These are phyloP conservation scores for Napeogenes inachia DNA, from an alignment of 2,888 invertebrate species.

Conservation along the genomic window DNA sequence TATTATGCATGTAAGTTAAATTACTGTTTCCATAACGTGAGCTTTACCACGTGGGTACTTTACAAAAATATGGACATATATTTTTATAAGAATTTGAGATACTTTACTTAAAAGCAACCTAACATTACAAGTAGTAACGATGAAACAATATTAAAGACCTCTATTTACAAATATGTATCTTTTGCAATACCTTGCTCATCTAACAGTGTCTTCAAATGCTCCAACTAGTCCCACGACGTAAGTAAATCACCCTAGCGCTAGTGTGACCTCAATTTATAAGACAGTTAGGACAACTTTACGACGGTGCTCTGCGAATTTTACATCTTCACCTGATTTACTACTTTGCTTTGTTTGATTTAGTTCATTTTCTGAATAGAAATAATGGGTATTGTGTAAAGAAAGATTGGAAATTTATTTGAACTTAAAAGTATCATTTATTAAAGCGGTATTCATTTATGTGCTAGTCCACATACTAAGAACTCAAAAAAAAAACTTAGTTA, in stretches of 20 bases:
- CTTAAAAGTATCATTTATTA: background rate
- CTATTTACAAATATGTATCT: background rate
- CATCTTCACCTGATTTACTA: slow-evolving; percentile 19
- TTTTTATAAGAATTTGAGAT: too few species aligned
- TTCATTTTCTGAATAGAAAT: background rate
- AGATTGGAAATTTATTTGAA: background rate
- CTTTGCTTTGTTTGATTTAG: slow-evolving; percentile 15
- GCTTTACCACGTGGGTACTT: background rate
- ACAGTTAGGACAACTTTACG: slow-evolving; percentile 35
- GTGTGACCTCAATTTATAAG: slow-evolving; percentile 34
- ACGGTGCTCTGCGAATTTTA: slow-evolving; percentile 20
- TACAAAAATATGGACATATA: background rate
- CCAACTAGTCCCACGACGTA: slow-evolving; percentile 8
- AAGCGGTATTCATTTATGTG: too few species aligned
- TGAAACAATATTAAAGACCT: slow-evolving; percentile 1
- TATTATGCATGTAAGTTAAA: background rate
- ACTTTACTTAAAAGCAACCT: too few species aligned
- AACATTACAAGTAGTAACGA: background rate
- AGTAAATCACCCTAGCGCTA: slow-evolving; percentile 22
- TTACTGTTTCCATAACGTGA: background rate
- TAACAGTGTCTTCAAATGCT: slow-evolving; percentile 9
- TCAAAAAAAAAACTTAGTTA: too few species aligned
- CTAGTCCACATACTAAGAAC: too few species aligned
- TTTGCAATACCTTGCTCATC: slow-evolving; percentile 5
- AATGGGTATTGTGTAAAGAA: slow-evolving; percentile 2